Conservation (phyloP, 2,113 vertebrate genomes). For the Camelus bactrianus region DNA sequence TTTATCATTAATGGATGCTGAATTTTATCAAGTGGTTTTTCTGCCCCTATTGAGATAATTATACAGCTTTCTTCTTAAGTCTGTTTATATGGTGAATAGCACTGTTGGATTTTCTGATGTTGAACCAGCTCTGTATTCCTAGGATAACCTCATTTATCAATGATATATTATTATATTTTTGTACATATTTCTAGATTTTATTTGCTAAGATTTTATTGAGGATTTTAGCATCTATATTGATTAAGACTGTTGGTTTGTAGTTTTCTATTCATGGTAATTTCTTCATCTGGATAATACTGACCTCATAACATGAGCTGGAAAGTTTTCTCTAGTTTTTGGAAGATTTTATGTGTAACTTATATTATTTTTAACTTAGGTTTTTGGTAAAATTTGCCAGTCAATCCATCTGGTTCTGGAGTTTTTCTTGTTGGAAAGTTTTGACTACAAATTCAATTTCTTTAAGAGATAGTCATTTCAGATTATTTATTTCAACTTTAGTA, state of each 20-base stretch:
- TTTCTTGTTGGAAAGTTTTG: conserved; percentile 57
- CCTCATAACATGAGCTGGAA: neutral
- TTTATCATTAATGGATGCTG: neutral
- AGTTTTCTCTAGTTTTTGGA: neutral
- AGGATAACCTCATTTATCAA: neutral
- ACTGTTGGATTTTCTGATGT: neutral
- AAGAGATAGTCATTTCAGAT: neutral
- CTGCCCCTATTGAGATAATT: neutral
- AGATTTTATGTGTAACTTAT: neutral
- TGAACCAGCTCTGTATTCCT: neutral
- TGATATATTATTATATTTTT: neutral
- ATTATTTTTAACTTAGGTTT: neutral
- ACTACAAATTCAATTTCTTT: conserved; percentile 3
- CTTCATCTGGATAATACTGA: neutral
- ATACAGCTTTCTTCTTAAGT: neutral
- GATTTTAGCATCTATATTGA: neutral
- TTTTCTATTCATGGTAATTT: neutral
- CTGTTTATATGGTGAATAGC: neutral
- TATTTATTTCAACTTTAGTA: neutral
- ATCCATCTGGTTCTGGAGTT: neutral
- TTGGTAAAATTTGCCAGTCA: neutral
- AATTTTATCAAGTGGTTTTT: neutral
- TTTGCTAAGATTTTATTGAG: neutral
- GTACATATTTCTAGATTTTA: neutral
- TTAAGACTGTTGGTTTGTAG: neutral